A percentile compares a stretch with the other conserved stretches of the same genome.
phyloP scores from a whole-genome alignment of 1,140 invertebrate species.

The Cotesia vestalis region DNA sequence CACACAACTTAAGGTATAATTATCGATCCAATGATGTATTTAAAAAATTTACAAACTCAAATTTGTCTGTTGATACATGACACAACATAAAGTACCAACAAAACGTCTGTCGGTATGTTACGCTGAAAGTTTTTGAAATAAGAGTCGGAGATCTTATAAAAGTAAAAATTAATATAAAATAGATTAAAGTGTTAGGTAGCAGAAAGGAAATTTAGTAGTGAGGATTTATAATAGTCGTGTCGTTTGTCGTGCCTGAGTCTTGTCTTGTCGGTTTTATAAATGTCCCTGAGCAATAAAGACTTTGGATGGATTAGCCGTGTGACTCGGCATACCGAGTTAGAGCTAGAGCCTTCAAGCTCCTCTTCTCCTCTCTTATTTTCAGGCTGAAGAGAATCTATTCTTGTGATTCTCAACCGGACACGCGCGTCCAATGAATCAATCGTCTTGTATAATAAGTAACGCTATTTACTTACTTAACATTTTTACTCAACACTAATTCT shows the following conservation, averaged over 20 bases:
- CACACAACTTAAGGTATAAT: no score
- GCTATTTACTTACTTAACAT: slow-evolving; percentile 6
- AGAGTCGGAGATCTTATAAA: no score
- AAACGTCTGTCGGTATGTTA: no score
- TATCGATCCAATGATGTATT: no score
- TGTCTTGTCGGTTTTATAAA: slow-evolving; percentile 54
- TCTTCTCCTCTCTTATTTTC: no score
- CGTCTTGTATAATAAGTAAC: slow-evolving; percentile 30
- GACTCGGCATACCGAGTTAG: slow-evolving; percentile 46
- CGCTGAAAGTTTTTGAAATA: no score
- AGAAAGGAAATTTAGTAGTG: background rate
- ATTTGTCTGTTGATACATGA: no score
- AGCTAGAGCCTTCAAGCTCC: no score
- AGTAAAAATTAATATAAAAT: background rate
- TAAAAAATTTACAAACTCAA: no score
- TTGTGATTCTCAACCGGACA: slow-evolving; percentile 57
- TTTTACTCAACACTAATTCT: background rate
- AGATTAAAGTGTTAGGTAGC: background rate
- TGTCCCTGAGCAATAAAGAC: slow-evolving; percentile 57
- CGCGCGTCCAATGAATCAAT: slow-evolving; percentile 61
- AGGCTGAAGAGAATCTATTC: slow-evolving; percentile 50
- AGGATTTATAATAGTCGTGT: slow-evolving; percentile 29
- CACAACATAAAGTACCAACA: no score
- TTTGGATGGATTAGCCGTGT: slow-evolving; percentile 56
- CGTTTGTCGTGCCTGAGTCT: slow-evolving; percentile 24